Percentiles rank a stretch among this genome's conserved stretches.
Evolutionary conservation across 2,797 vertebrate genomes (phyloP).

Genomic region (Acanthis flammea): DNA sequence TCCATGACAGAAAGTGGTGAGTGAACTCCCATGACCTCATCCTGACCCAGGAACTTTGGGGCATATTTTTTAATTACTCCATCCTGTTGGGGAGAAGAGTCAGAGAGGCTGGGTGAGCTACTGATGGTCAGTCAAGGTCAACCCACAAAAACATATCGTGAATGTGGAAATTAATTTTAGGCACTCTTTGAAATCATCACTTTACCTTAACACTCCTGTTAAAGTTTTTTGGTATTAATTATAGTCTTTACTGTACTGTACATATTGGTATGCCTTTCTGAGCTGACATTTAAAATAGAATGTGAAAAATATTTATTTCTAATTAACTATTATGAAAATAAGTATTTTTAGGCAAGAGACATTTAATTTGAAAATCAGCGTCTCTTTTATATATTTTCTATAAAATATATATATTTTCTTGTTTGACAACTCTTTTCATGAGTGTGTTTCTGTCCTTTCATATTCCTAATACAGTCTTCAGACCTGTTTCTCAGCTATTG

Average conservation of each 20-base stretch:
- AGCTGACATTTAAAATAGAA: neutral
- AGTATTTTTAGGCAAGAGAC: neutral
- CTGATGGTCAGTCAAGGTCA: neutral
- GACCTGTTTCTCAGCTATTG: neutral
- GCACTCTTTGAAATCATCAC: neutral
- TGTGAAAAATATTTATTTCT: neutral
- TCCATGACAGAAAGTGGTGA: neutral
- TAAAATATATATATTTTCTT: neutral
- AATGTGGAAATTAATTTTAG: neutral
- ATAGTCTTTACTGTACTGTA: neutral
- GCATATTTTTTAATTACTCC: neutral
- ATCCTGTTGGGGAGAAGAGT: neutral
- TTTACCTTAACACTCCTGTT: neutral
- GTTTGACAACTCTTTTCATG: neutral
- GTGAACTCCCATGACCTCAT: neutral
- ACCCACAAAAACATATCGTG: fast-evolving
- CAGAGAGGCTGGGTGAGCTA: neutral
- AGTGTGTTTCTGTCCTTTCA: neutral
- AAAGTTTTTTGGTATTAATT: neutral
- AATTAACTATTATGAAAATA: neutral
- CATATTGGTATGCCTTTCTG: neutral
- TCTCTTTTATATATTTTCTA: neutral
- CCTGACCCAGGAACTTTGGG: neutral
- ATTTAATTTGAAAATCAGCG: neutral
- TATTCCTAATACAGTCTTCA: neutral